These are phyloP conservation scores for Caenorhabditis macrosperma DNA, from an alignment of 2,888 invertebrate species.

Conservation along the genomic window DNA sequence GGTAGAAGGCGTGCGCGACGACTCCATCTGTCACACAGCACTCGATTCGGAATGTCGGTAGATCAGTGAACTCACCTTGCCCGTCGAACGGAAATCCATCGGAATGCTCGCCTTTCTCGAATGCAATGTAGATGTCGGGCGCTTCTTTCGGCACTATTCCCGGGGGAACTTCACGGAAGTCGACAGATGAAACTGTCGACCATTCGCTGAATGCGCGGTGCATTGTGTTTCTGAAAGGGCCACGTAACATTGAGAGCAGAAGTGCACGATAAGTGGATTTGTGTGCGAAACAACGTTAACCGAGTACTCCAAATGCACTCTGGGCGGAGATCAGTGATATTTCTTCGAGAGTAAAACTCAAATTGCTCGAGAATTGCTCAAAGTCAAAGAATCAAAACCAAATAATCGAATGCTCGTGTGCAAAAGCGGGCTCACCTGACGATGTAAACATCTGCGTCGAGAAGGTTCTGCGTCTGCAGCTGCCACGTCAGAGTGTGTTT, in stretches of 20 bases:
- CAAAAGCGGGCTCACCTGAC: conserved; percentile 51
- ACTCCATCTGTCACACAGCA: conserved; percentile 74
- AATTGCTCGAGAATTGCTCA: too few relatives aligned
- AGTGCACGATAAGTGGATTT: too few relatives aligned
- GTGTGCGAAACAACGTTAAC: not conserved
- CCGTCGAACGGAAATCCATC: conserved; percentile 78
- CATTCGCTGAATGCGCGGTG: conserved; percentile 78
- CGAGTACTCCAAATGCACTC: not conserved
- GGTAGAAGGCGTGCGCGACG: conserved; percentile 79
- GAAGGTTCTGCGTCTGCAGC: conserved; percentile 58
- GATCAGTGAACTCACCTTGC: conserved; percentile 58
- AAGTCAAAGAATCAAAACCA: too few relatives aligned
- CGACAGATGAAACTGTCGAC: conserved; percentile 70
- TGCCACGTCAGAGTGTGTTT: conserved; percentile 61
- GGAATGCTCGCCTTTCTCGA: conserved; percentile 74
- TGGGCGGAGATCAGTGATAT: too few relatives aligned
- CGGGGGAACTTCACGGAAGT: conserved; percentile 67
- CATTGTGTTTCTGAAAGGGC: conserved; percentile 73
- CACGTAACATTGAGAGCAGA: not conserved
- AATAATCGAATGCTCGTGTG: too few relatives aligned
- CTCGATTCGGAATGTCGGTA: too few relatives aligned
- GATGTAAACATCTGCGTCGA: conserved; percentile 64
- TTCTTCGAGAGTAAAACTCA: too few relatives aligned
- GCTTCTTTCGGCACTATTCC: conserved; percentile 14
- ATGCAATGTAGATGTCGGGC: conserved; percentile 71